Base-by-base conservation (phyloP, 2,888 invertebrate genomes). In the Blomia tropicalis region DNA sequence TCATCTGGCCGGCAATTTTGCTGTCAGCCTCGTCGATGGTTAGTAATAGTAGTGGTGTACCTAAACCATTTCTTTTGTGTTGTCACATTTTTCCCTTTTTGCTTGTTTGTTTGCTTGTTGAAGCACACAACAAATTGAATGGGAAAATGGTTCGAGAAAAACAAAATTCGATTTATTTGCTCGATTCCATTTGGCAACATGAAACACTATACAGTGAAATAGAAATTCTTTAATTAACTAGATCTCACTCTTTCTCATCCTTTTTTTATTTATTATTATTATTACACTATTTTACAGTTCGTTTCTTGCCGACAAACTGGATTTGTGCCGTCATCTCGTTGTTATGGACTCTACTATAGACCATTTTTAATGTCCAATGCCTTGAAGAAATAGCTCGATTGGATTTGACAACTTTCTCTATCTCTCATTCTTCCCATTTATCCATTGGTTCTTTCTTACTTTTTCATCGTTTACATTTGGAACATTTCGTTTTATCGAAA, bases 161-260 rank as follows among this genome's bases (percentile, higher is more conserved):
- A 41, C 14, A 41, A n/a, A 41, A n/a, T 41, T n/a, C 14, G 14
- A 17, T 41, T 41, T 41, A 14, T 41, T 41, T 14, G n/a, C n/a
- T n/a, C n/a, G n/a, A n/a, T n/a, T n/a, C n/a, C n/a, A n/a, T n/a
- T n/a, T n/a, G 41, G n/a, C 14, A 41, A 41, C 14, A 41, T 41
- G n/a, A 41, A n/a, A 41, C 41, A 41, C 14, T 41, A n/a, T 41
- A 14, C 41, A 41, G 41, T n/a, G 14, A 17, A 41, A n/a, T n/a
- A 17, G 41, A 41, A 41, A 41, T 14, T n/a, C 51, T 47, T 47
- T 47, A 47, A 47, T 47, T 47, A 47, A 47, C 51, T 47, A 56
- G 29, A 29, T 25, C 29, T 56, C 51, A 27, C 29, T 51, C 7
- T 51, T 47, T 47, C 47, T 47, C 25, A 19, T 17, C 22, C 3